Evolutionary conservation across 2,797 vertebrate genomes (phyloP).

Genomic region (Danio choprae): DNA sequence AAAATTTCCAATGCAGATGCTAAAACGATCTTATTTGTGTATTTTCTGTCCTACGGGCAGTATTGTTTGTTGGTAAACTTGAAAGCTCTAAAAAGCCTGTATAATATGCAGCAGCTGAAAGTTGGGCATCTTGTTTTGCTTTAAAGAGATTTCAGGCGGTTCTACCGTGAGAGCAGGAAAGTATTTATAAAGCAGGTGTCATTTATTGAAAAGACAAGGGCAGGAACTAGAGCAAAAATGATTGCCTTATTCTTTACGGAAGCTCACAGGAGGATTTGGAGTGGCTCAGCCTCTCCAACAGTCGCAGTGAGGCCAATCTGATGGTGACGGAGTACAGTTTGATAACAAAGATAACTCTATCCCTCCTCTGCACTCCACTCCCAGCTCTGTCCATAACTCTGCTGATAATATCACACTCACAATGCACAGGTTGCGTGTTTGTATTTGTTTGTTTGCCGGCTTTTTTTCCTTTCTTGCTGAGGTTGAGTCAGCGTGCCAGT

Average conservation of each 20-base stretch:
- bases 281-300: constrained; percentile 14
- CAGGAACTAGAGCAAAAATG: constrained; percentile 35
- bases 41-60: neutral
- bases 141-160: constrained; percentile 1
- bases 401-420: constrained; percentile 26
- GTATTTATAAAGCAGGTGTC: constrained; percentile 51
- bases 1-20: constrained; percentile 11
- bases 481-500: constrained; percentile 23
- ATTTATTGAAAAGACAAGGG: constrained; percentile 46
- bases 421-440: constrained; percentile 20
- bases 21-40: neutral
- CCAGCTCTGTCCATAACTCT: constrained; percentile 38
- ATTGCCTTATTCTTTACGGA: constrained; percentile 38
- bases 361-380: constrained; percentile 9
- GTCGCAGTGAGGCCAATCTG: constrained; percentile 28
- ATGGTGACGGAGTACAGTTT: constrained; percentile 32
- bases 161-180: constrained; percentile 12
- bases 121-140: neutral
- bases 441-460: constrained; percentile 28
- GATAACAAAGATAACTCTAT: constrained; percentile 44
- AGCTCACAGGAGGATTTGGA: constrained; percentile 41
- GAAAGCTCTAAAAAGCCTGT: neutral
- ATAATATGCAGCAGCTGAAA: neutral
- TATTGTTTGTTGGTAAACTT: neutral
- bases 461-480: constrained; percentile 20